Base-by-base conservation (phyloP, 2,797 vertebrate species). In the Ptychobarbus kaznakovi region DNA sequence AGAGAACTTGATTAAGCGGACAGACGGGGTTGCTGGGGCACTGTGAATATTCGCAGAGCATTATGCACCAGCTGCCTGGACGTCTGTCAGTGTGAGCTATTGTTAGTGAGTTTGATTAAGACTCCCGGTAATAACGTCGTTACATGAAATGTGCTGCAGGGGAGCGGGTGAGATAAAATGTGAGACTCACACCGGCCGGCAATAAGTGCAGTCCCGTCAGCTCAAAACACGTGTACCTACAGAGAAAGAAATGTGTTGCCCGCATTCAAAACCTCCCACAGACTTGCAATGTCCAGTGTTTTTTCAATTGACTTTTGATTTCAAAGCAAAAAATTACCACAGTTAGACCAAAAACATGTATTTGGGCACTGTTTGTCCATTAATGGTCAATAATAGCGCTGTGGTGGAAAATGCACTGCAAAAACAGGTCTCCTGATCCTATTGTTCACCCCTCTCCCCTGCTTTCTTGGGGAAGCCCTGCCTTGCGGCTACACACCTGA, bases 91-190 rank as follows among this genome's bases (percentile, higher is more conserved):
- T 81, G 85, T 4, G 87, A 84, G 92, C 92, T 93, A 93, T 94
- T 94, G 94, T 94, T 94, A 94, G 93, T 90, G 90, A 86, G 89
- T 94, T 91, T 94, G 93, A 94, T 94, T 93, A 94, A 92, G 94
- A 94, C 93, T 95, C 92, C 92, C 91, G 93, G 92, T 92, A 92
- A 90, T 89, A 94, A 93, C 91, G 87, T 91, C 90, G 92, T 95
- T 92, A 94, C 92, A 94, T 94, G 91, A 93, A 92, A 91, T 92
- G 92, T 92, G 92, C 93, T 90, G 92, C 91, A 82, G 92, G 93
- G 65, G 92, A 93, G 91, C 90, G 90, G 88, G 87, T 92, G 87
- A 90, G 69, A 93, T 94, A 91, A 91, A 87, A 87, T 81, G 88
- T 92, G 92, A 95, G 94, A 93, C 89, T 51, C 87, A 91, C 94